A percentile compares a stretch with the other conserved stretches of the same genome.
Conservation (phyloP, 2,113 vertebrate species). For the Microtus montanus region DNA sequence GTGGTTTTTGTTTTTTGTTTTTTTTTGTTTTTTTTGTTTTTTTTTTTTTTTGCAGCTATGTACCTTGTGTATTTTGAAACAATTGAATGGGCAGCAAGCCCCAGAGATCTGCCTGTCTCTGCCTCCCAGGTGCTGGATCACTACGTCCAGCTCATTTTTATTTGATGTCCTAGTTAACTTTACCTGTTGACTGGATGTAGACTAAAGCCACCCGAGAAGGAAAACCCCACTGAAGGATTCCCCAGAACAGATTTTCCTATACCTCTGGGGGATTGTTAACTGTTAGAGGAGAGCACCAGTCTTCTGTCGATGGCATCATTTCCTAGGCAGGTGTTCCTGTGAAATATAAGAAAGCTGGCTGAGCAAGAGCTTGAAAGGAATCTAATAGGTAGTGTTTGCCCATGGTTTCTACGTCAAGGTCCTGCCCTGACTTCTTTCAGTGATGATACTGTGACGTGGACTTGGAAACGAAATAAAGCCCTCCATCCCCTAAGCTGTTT, state of each 20-base stretch:
- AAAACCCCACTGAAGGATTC: background rate
- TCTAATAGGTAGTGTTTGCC: no score
- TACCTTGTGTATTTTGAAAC: background rate
- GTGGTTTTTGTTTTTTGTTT: background rate
- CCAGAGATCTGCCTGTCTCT: background rate
- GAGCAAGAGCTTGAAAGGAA: no score
- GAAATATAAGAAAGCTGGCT: no score
- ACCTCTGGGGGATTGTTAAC: no score
- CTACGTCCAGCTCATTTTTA: background rate
- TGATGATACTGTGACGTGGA: no score
- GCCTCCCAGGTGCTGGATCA: background rate
- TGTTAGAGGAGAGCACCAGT: no score
- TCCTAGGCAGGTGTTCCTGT: no score
- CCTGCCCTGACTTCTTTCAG: no score
- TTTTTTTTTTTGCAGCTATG: background rate
- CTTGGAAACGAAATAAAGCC: no score
- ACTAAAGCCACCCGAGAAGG: background rate
- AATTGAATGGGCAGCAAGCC: background rate
- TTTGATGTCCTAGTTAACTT: background rate
- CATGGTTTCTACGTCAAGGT: no score
- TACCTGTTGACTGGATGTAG: background rate
- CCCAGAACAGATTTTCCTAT: background rate
- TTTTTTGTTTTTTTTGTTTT: background rate
- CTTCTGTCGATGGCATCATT: no score
- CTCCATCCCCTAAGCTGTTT: no score